These are phyloP conservation scores for Ectemnius continuus DNA, from an alignment of 2,888 invertebrate genomes.

Conservation along the genomic window DNA sequence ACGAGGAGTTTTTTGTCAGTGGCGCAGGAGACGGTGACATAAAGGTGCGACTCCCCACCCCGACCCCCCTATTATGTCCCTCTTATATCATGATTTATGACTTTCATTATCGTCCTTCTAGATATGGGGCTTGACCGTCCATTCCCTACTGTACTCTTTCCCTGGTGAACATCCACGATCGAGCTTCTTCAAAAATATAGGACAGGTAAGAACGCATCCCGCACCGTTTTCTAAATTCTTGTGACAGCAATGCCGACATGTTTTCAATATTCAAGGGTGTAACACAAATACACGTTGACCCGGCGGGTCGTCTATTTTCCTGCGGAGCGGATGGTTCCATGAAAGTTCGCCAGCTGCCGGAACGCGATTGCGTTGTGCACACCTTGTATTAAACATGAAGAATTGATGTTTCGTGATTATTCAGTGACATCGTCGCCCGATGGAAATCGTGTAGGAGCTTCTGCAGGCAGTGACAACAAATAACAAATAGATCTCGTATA, in stretches of 20 bases:
- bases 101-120: constrained; percentile 72
- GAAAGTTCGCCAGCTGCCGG: constrained; percentile 96
- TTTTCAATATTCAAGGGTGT: constrained; percentile 82
- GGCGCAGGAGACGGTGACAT: constrained; percentile 96
- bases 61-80: too few relatives aligned
- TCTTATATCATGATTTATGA: too few relatives aligned
- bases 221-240: not conserved
- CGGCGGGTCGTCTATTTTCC: constrained; percentile 93
- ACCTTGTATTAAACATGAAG: constrained; percentile 78
- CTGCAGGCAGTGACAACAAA: too few relatives aligned
- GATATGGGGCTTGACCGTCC: constrained; percentile 96
- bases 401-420: too few relatives aligned
- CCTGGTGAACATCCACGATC: constrained; percentile 97
- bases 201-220: constrained; percentile 80
- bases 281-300: constrained; percentile 95
- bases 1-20: constrained; percentile 97
- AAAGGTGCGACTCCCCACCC: constrained; percentile 81
- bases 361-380: constrained; percentile 84
- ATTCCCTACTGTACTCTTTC: constrained; percentile 91
- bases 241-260: constrained; percentile 10
- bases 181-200: constrained; percentile 98
- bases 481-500: too few relatives aligned
- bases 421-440: too few relatives aligned
- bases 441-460: too few relatives aligned
- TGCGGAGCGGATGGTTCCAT: constrained; percentile 99